Percentiles rank a stretch among this genome's conserved stretches.
phyloP scores from a whole-genome alignment of 2,888 invertebrate genomes.

The Unio pictorum region DNA sequence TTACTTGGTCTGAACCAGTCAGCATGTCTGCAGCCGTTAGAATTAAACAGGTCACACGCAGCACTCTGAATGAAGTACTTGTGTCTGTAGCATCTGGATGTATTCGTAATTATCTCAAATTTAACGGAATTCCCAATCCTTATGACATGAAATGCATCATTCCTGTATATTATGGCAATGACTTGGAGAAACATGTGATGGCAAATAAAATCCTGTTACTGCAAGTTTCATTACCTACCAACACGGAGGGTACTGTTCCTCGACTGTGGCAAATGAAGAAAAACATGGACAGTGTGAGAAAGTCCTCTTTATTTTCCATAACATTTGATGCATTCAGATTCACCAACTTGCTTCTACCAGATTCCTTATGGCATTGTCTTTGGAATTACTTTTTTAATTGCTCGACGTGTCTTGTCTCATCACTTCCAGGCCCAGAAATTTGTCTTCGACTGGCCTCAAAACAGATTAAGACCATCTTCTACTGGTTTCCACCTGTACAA shows the following conservation, averaged over 20 bases:
- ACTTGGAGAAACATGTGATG: slow-evolving; percentile 23
- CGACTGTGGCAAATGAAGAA: slow-evolving; percentile 76
- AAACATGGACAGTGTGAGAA: slow-evolving; percentile 73
- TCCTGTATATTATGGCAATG: slow-evolving; percentile 58
- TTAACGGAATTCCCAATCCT: slow-evolving; percentile 73
- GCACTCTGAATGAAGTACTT: slow-evolving; percentile 75
- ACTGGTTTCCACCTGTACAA: slow-evolving; percentile 73
- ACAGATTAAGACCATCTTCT: slow-evolving; percentile 66
- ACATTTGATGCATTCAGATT: slow-evolving; percentile 73
- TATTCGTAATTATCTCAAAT: slow-evolving; percentile 73
- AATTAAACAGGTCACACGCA: slow-evolving; percentile 75
- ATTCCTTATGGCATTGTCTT: slow-evolving; percentile 59
- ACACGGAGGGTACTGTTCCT: slow-evolving; percentile 76
- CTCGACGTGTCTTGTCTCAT: slow-evolving; percentile 70
- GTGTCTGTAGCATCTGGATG: slow-evolving; percentile 75
- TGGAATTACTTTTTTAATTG: slow-evolving; percentile 60
- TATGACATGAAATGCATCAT: slow-evolving; percentile 73
- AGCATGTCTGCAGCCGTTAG: slow-evolving; percentile 71
- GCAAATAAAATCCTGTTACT: slow-evolving; percentile 58
- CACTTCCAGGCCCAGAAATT: slow-evolving; percentile 74
- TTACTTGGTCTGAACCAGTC: slow-evolving; percentile 74
- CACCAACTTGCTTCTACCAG: slow-evolving; percentile 70
- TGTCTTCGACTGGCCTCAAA: slow-evolving; percentile 71
- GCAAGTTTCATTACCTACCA: slow-evolving; percentile 72
- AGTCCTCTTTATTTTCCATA: slow-evolving; percentile 74